Conservation (phyloP, 2,113 vertebrate genomes). For the Papio anubis region DNA sequence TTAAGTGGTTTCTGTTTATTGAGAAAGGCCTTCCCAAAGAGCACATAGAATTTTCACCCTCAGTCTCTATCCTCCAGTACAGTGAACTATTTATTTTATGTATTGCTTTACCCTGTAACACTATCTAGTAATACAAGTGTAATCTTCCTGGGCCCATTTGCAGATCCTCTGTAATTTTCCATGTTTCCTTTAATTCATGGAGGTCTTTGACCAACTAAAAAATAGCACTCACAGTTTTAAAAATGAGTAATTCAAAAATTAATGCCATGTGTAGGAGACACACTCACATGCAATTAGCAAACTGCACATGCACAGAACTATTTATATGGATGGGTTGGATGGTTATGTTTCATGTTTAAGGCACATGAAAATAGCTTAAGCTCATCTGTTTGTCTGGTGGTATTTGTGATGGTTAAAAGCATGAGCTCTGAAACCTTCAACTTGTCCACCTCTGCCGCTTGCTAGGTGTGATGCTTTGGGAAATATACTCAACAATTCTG, state of each 20-base stretch:
- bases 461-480: background rate
- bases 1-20: background rate
- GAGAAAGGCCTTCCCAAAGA: background rate
- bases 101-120: background rate
- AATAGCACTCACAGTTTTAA: background rate
- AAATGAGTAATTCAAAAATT: background rate
- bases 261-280: background rate
- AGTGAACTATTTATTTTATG: background rate
- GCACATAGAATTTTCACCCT: background rate
- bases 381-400: background rate
- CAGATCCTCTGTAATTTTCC: background rate
- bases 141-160: background rate
- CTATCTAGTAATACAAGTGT: background rate
- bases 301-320: background rate
- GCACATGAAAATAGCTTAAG: constrained; percentile 35
- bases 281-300: constrained; percentile 9
- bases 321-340: constrained; percentile 7
- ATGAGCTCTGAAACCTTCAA: background rate
- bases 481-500: background rate
- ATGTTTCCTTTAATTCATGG: background rate
- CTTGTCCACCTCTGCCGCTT: background rate
- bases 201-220: background rate
- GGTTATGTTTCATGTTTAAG: background rate
- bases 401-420: background rate
- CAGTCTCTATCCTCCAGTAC: background rate